Conservation (phyloP, 1,140 invertebrate species). For the Trichonephila clavipes region DNA sequence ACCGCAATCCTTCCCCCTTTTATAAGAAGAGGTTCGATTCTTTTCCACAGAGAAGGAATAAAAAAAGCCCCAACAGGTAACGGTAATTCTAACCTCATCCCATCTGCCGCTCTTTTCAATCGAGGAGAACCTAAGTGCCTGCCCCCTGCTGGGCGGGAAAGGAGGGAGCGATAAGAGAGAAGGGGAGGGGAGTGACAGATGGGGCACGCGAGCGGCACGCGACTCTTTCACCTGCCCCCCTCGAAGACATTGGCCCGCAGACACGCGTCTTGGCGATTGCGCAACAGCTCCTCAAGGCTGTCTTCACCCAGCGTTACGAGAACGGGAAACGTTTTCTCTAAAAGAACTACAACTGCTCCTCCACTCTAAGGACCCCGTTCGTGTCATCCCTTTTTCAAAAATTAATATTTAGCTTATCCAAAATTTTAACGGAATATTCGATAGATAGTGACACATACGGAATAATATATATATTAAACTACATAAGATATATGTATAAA, state of each 20-base stretch:
- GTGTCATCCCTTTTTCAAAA: no score
- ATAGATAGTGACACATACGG: no score
- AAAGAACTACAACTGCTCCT: no score
- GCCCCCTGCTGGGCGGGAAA: not conserved
- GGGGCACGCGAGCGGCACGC: constrained; percentile 63
- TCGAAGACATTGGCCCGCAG: not conserved
- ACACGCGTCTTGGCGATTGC: no score
- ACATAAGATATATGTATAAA: no score
- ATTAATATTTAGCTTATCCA: no score
- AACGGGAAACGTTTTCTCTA: no score
- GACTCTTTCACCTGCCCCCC: constrained; percentile 56
- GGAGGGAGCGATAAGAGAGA: not conserved
- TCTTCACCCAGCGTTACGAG: no score
- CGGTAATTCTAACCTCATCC: constrained; percentile 67
- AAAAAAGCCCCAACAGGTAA: constrained; percentile 51
- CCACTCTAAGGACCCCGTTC: no score
- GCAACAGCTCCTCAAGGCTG: no score
- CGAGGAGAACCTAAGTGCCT: not conserved
- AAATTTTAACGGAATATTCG: no score
- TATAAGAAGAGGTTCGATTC: not conserved
- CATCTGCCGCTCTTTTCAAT: constrained; percentile 37
- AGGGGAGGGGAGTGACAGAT: not conserved
- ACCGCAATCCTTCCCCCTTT: constrained; percentile 15
- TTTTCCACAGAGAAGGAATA: not conserved
- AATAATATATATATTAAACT: no score